Evolutionary conservation across 2,888 invertebrate species (phyloP), one percentile per base, ranked within the genome.

Genomic region (Drosophila limbata): DNA sequence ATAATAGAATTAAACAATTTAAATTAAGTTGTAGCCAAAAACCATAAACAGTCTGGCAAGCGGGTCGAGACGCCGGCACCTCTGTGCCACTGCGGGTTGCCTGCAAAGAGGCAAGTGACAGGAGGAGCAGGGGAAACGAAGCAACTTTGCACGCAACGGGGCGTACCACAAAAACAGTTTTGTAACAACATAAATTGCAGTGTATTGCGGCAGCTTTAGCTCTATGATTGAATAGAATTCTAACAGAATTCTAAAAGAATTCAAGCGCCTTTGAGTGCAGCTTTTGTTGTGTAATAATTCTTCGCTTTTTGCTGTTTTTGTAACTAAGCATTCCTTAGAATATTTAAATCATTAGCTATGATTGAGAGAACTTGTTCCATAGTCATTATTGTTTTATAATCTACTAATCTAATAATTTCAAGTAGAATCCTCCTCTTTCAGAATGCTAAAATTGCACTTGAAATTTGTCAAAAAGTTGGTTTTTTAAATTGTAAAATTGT

Each of bases 1-100:
- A 89, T 88, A 86, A 86, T 90, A 91, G 90, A 90, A 91, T 91
- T 91, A 91, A 90, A 88, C 90, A 90, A 90, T 90, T 91, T 90
- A 91, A 90, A 90, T 90, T 90, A 90, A 90, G 91, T 90, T 91
- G 91, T 90, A 88, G 89, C 89, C 87, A 79, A 88, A 88, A 86
- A 79, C 89, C 84, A 84, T 84, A 84, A 84, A 88, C 84, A 88
- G 89, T 90, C 89, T 85, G 84, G 81, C 90, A 73, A 73, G 69
- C 69, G 73, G 71, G 56, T 59, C 44, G 44, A 56, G 44, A 56
- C 35, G 44, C 35, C 56, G 61, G 48, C 67, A 73, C 73, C 62
- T 62, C 61, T 39, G 50, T 21, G 55, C 47, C 28, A 51, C 25
- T 13, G 33, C 9, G 25, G 17, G 17, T 25, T 45, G 19, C 42